These are phyloP conservation scores for Scaptomyza parva DNA, from an alignment of 2,888 invertebrate genomes.

Conservation along the genomic window DNA sequence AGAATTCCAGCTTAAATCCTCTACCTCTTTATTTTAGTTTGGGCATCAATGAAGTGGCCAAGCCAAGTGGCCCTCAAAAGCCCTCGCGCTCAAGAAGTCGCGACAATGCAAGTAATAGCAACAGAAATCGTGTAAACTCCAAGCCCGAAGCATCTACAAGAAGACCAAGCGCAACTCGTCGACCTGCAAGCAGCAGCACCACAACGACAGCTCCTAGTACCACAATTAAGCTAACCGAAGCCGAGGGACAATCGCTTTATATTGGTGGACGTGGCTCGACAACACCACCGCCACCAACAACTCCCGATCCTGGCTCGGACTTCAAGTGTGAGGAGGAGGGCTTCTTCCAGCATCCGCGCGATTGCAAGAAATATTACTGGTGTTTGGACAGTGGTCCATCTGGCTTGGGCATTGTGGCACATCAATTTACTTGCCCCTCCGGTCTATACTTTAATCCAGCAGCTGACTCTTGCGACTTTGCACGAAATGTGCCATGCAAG, in stretches of 20 bases:
- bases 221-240: slow-evolving; percentile 73
- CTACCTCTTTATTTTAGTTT: slow-evolving; percentile 54
- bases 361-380: slow-evolving; percentile 98
- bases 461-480: slow-evolving; percentile 96
- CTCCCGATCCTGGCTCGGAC: slow-evolving; percentile 94
- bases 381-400: slow-evolving; percentile 95
- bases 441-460: slow-evolving; percentile 96
- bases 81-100: slow-evolving; percentile 81
- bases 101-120: slow-evolving; percentile 56
- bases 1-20: neutral
- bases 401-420: slow-evolving; percentile 94
- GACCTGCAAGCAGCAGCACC: slow-evolving; percentile 50
- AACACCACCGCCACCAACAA: slow-evolving; percentile 90
- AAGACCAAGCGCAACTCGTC: slow-evolving; percentile 53
- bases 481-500: slow-evolving; percentile 93
- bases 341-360: slow-evolving; percentile 95
- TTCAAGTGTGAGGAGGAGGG: slow-evolving; percentile 97
- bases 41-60: slow-evolving; percentile 83
- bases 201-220: slow-evolving; percentile 79
- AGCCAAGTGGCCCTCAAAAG: slow-evolving; percentile 78
- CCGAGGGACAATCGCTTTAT: slow-evolving; percentile 79
- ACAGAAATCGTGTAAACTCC: slow-evolving; percentile 65
- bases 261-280: slow-evolving; percentile 85
- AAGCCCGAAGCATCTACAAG: slow-evolving; percentile 65
- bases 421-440: slow-evolving; percentile 96